Evolutionary conservation across 2,113 vertebrate species (phyloP), one percentile per base, ranked within the genome.

Genomic region (Lynx canadensis): DNA sequence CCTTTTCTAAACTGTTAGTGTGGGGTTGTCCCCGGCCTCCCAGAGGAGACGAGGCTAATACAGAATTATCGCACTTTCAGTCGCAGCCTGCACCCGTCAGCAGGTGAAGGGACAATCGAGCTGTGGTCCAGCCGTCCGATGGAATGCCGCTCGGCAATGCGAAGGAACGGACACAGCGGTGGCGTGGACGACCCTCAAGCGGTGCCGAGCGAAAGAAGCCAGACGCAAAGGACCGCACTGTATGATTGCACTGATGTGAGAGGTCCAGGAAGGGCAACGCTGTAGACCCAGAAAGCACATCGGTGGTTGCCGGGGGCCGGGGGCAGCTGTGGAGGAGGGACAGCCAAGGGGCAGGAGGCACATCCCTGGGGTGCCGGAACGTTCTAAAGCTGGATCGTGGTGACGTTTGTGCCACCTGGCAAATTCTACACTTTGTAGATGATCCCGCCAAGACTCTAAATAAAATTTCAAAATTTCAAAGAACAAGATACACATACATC

Each of bases 71-170:
- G n/a, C 4, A 11, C 36, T 7, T 36, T 27, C 1, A 27, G 21
- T 48, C 66, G 21, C 19, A 29, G 19, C 29, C 76, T 65, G n/a
- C 13, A 5, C 10, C 29, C 21, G 29, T 65, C 27, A 31, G 0
- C 0, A 25, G 71, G 41, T 12, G 45, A 66, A 38, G 7, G 25
- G 71, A 45, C 52, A 38, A 18, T 7, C 0, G 27, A 52, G 27
- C 6, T 4, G 16, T 41, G 82, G 29, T 13, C 41, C 31, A 63
- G 0, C 11, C 2, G 0, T 21, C 13, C 4, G 2, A 13, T 1
- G 21, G 18, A 57, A 38, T 55, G 25, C 52, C 19, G 4, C 27
- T 89, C n/a, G 4, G 50, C 23, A 3, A 18, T 16, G 57, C 3
- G n/a, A 52, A 89, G n/a, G 38, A 45, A 33, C 1, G 7, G 5